Percentiles rank a stretch among this genome's conserved stretches.
These are phyloP conservation scores for Hyperopisus bebe DNA, from an alignment of 2,113 vertebrate genomes.

Conservation along the genomic window DNA sequence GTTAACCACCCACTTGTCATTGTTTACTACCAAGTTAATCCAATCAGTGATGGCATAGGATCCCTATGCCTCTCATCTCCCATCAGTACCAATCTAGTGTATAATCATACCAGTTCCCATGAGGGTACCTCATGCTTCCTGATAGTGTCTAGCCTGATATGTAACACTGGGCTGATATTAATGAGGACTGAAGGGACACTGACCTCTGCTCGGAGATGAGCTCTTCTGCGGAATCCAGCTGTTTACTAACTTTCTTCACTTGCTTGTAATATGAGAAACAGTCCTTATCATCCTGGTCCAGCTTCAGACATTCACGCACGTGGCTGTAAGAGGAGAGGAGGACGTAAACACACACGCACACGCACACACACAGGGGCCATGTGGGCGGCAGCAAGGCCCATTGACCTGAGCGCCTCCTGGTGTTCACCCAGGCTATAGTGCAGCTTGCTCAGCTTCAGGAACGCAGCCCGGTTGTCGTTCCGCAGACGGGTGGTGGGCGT, in stretches of 20 bases:
- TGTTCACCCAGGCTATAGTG: slow-evolving; percentile 69
- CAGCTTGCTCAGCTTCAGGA: slow-evolving; percentile 67
- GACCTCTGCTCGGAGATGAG: slow-evolving; percentile 61
- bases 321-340: slow-evolving; percentile 48
- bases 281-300: slow-evolving; percentile 74
- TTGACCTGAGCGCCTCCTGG: slow-evolving; percentile 65
- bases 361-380: neutral
- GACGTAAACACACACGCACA: neutral
- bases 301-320: slow-evolving; percentile 69
- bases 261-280: slow-evolving; percentile 74
- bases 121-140: neutral
- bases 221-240: slow-evolving; percentile 68
- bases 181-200: neutral
- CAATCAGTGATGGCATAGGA: neutral
- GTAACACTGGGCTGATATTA: neutral
- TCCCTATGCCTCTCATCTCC: neutral
- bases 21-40: neutral
- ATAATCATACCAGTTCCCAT: neutral
- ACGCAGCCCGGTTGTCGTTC: slow-evolving; percentile 71
- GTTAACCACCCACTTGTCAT: neutral
- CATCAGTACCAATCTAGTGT: neutral
- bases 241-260: slow-evolving; percentile 73
- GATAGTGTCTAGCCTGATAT: neutral
- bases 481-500: slow-evolving; percentile 62
- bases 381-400: neutral